Percentiles rank a stretch among this genome's conserved stretches.
These are phyloP conservation scores for Thera britannica DNA, from an alignment of 2,888 invertebrate species.

Conservation along the genomic window DNA sequence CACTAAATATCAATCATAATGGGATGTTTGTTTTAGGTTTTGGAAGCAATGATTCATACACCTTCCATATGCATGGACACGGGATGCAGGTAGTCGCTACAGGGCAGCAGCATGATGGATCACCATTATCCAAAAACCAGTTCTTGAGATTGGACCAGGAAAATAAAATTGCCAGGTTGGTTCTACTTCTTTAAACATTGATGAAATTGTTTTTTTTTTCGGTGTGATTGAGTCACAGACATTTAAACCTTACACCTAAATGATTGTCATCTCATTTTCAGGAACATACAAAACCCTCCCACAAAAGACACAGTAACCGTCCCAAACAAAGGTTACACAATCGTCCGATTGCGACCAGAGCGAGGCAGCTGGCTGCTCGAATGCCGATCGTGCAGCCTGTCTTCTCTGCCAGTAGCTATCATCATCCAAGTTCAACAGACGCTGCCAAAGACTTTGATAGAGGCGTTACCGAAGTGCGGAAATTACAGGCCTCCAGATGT, in stretches of 20 bases:
- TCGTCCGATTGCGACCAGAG: constrained; percentile 81
- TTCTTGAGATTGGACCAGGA: constrained; percentile 63
- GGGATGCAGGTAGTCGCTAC: constrained; percentile 79
- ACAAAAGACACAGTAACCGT: constrained; percentile 86
- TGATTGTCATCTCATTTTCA: constrained; percentile 45
- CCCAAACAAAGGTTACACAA: constrained; percentile 86
- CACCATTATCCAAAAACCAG: constrained; percentile 67
- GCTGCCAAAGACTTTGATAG: constrained; percentile 72
- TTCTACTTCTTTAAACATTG: background rate
- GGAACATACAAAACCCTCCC: constrained; percentile 81
- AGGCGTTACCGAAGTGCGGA: constrained; percentile 80
- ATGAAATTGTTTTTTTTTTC: too few relatives aligned
- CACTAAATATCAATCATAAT: background rate
- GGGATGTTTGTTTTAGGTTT: constrained; percentile 65
- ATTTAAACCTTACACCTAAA: too few relatives aligned
- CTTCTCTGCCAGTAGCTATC: constrained; percentile 74
- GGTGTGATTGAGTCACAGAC: too few relatives aligned
- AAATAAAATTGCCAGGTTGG: constrained; percentile 68
- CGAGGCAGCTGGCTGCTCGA: constrained; percentile 82
- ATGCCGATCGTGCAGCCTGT: constrained; percentile 71
- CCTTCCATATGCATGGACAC: constrained; percentile 86
- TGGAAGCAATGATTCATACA: constrained; percentile 81
- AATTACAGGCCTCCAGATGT: constrained; percentile 78
- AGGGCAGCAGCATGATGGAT: constrained; percentile 61
- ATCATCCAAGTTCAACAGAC: constrained; percentile 75